Evolutionary conservation across 2,113 vertebrate genomes (phyloP), one percentile per base, ranked within the genome.

Genomic region (Atlantisia rogersi): DNA sequence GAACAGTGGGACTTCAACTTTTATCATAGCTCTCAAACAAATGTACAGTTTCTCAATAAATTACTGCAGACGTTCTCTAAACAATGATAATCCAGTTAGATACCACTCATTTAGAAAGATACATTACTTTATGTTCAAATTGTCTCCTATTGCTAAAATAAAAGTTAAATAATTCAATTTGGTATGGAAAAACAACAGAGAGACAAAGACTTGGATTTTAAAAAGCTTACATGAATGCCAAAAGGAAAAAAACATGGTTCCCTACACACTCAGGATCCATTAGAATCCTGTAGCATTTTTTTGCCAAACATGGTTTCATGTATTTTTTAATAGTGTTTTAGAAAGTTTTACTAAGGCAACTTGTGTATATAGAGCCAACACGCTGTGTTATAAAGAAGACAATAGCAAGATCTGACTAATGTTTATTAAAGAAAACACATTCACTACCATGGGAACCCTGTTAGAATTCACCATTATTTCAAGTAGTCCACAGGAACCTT

Each of bases 341-440:
- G 50, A 86, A 88, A 69, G 28, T 88, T 92, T 95, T 81, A 83
- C 93, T 95, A 95, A 74, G 89, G 84, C 89, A 92, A 73, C 53
- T 92, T 71, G 74, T 48, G 13, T 73, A 69, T 18, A 46, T 46
- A 46, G 44, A 86, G 68, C 21, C 60, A 86, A 31, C 35, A 77
- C 1, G 3, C 31, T 65, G 65, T 10, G 71, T 69, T 92, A 75
- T 8, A 32, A 71, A 74, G 83, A 63, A 4, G 48, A 90, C 88
- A 93, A 93, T 39, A 67, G 82, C 75, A 56, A 86, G 59, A 90
- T 68, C 76, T 86, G 56, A 81, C 52, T 86, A 81, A 92, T 22
- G 32, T 75, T 88, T 82, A 60, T 59, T 81, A n/a, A 81, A 92
- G 75, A 63, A 93, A 93, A 94, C 65, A 92, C 40, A 80, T 60